A percentile compares a stretch with the other conserved stretches of the same genome.
These are phyloP conservation scores for Anodontia alba DNA, from an alignment of 2,888 invertebrate species.

Conservation along the genomic window DNA sequence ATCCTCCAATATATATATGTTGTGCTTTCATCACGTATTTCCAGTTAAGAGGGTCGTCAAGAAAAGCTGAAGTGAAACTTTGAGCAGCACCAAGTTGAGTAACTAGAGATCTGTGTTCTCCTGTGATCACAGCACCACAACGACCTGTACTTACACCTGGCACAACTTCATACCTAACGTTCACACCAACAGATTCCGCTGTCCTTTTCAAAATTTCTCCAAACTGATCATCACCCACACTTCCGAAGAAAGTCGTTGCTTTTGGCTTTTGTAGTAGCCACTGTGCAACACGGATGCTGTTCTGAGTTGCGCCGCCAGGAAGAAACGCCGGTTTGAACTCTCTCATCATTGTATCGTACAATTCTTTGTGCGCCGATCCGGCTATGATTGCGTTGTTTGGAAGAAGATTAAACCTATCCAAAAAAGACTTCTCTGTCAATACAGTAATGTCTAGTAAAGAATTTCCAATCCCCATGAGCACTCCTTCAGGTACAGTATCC, in stretches of 20 bases:
- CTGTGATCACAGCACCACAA: slow-evolving; percentile 97
- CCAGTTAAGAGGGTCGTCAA: slow-evolving; percentile 90
- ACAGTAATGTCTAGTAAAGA: slow-evolving; percentile 97
- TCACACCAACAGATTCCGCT: slow-evolving; percentile 92
- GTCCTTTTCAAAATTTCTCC: slow-evolving; percentile 92
- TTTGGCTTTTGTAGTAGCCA: slow-evolving; percentile 94
- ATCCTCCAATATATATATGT: slow-evolving; percentile 96
- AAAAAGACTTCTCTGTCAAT: slow-evolving; percentile 90
- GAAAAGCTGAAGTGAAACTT: slow-evolving; percentile 91
- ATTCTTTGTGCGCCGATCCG: slow-evolving; percentile 92
- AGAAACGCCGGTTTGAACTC: slow-evolving; percentile 89
- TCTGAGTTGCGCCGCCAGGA: slow-evolving; percentile 99
- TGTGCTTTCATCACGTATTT: slow-evolving; percentile 91
- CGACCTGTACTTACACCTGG: slow-evolving; percentile 91
- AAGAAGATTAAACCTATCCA: slow-evolving; percentile 93
- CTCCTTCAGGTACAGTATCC: slow-evolving; percentile 86
- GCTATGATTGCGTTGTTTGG: slow-evolving; percentile 98
- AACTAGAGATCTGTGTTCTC: slow-evolving; percentile 93
- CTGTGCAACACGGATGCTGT: slow-evolving; percentile 95
- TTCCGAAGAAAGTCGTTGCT: slow-evolving; percentile 95
- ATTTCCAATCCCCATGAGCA: slow-evolving; percentile 96
- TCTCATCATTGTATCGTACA: slow-evolving; percentile 88
- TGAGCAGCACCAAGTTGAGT: slow-evolving; percentile 98
- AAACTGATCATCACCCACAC: slow-evolving; percentile 96
- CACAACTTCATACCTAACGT: slow-evolving; percentile 93